Evolutionary conservation across 2,888 invertebrate species (phyloP).

Genomic region (Silvanus unidentatus): DNA sequence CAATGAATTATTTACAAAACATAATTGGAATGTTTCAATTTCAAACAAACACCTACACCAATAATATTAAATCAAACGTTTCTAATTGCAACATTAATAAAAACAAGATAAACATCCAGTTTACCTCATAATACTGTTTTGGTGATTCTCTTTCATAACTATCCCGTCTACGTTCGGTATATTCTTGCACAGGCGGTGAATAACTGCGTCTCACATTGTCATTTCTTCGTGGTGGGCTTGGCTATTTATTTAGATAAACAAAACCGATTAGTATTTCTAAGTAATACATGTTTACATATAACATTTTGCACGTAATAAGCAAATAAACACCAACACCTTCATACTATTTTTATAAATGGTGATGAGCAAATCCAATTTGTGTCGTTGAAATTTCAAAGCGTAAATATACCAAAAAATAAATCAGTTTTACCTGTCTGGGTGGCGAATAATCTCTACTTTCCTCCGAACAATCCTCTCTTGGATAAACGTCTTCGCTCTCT

Average conservation of each 20-base stretch:
- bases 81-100: background rate
- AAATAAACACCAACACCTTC: conserved; percentile 4
- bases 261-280: background rate
- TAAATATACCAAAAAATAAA: background rate
- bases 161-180: conserved; percentile 33
- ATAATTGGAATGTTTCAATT: no score
- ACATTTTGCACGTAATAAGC: conserved; percentile 5
- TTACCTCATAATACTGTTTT: conserved; percentile 43
- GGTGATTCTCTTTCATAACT: conserved; percentile 42
- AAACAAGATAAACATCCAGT: conserved; percentile 13
- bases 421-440: conserved; percentile 36
- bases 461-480: conserved; percentile 36
- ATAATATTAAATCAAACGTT: background rate
- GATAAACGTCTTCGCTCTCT: conserved; percentile 40
- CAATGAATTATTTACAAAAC: no score
- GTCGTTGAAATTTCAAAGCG: no score
- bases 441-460: conserved; percentile 39
- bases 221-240: conserved; percentile 37
- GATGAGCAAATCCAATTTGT: no score
- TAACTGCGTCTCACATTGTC: conserved; percentile 30
- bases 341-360: no score
- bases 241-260: conserved; percentile 22
- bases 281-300: background rate
- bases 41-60: background rate
- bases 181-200: conserved; percentile 37